phyloP scores from a whole-genome alignment of 1,140 invertebrate species.

The Pararge aegeria region DNA sequence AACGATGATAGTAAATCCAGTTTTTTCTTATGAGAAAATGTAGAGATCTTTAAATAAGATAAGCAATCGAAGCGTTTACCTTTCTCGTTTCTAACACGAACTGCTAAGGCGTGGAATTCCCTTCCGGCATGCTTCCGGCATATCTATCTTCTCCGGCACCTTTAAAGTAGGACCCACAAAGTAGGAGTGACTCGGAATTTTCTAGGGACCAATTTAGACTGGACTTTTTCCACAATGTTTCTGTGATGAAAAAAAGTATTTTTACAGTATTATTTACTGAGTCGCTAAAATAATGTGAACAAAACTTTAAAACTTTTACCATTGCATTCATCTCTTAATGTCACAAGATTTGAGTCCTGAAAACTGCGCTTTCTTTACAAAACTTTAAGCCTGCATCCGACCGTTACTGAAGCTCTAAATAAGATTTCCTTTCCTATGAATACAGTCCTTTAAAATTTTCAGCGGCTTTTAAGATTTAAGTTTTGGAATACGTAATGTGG shows the following conservation, averaged over 20 bases:
- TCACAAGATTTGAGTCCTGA: slow-evolving; percentile 5
- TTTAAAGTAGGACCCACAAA: not conserved
- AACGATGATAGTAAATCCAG: too few relatives aligned
- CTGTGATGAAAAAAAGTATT: not conserved
- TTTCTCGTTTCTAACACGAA: too few relatives aligned
- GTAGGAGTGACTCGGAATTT: not conserved
- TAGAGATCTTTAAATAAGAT: too few relatives aligned
- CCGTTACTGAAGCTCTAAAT: slow-evolving; percentile 54
- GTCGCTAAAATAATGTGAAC: too few relatives aligned
- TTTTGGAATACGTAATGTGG: slow-evolving; percentile 51
- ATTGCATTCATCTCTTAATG: not conserved
- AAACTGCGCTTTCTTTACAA: slow-evolving; percentile 32
- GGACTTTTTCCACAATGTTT: not conserved
- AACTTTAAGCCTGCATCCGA: slow-evolving; percentile 61
- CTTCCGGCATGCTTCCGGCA: not conserved
- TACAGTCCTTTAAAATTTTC: slow-evolving; percentile 61
- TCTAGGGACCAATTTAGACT: not conserved
- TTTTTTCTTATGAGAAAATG: too few relatives aligned
- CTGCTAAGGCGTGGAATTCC: not conserved
- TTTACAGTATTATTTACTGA: too few relatives aligned
- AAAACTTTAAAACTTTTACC: not conserved
- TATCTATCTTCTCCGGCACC: not conserved
- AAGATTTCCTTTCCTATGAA: slow-evolving; percentile 56
- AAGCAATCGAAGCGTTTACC: too few relatives aligned
- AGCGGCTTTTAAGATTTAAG: slow-evolving; percentile 51